A percentile compares a stretch with the other conserved stretches of the same genome.
Evolutionary conservation across 2,888 invertebrate genomes (phyloP).

Genomic region (Lacanobia wlatinum): DNA sequence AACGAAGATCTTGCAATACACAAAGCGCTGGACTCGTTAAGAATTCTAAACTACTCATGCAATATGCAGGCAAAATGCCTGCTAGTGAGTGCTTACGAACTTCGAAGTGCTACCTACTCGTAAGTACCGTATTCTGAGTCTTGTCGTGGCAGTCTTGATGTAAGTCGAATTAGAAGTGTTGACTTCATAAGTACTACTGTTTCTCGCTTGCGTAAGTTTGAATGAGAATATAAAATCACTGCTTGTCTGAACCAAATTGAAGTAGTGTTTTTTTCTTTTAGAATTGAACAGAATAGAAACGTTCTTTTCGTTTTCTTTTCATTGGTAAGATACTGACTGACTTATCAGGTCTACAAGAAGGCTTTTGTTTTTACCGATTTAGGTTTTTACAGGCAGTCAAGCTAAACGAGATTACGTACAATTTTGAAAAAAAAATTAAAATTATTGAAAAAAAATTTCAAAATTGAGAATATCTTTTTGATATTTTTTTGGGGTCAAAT

Average conservation of each 20-base stretch:
- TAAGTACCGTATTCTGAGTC: neutral
- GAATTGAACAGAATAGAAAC: no score
- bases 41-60: neutral
- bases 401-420: slow-evolving; percentile 13
- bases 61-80: no score
- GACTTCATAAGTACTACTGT: neutral
- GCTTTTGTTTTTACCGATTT: neutral
- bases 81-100: neutral
- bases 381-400: slow-evolving; percentile 1
- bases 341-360: neutral
- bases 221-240: no score
- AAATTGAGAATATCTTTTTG: neutral
- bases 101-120: neutral
- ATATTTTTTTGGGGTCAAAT: slow-evolving; percentile 8
- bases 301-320: no score
- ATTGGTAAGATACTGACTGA: no score
- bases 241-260: no score
- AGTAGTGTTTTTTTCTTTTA: no score
- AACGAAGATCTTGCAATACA: neutral
- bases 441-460: no score
- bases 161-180: neutral
- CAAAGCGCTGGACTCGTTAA: neutral
- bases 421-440: no score
- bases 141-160: neutral
- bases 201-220: neutral